A percentile compares a stretch with the other conserved stretches of the same genome.
phyloP scores from a whole-genome alignment of 2,113 vertebrate species.

The Prunella fulvescens region DNA sequence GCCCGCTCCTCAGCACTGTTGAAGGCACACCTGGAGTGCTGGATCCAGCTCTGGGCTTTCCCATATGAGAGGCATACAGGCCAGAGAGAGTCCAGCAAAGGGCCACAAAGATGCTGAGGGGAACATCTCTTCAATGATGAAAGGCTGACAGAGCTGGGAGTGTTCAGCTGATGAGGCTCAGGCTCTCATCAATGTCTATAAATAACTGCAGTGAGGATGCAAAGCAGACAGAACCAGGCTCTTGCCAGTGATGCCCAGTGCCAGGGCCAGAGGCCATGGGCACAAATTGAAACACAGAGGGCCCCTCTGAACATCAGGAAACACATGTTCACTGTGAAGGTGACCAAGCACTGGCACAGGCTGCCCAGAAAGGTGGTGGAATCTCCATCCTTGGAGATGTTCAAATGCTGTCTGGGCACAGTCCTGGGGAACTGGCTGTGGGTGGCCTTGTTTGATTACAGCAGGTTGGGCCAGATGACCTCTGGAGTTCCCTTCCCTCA shows the following conservation, averaged over 20 bases:
- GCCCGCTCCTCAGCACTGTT: not conserved
- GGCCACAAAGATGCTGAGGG: not conserved
- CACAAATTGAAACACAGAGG: not conserved
- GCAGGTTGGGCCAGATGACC: not conserved
- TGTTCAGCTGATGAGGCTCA: not conserved
- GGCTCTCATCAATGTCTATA: not conserved
- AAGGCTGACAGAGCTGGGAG: not conserved
- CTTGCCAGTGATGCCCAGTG: not conserved
- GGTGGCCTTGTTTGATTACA: not conserved
- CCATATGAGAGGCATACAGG: not conserved
- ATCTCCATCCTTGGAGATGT: not conserved
- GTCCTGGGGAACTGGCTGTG: not conserved
- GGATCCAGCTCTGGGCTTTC: not conserved
- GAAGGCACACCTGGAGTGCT: not conserved
- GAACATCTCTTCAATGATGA: not conserved
- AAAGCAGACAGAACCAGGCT: fast-evolving
- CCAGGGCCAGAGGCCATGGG: not conserved
- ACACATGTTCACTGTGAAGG: not conserved
- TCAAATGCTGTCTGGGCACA: fast-evolving
- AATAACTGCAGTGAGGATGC: not conserved
- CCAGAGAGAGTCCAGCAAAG: not conserved
- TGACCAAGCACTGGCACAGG: not conserved
- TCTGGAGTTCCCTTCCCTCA: not conserved
- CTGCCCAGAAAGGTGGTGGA: not conserved
- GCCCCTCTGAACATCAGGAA: not conserved